phyloP scores from a whole-genome alignment of 2,113 vertebrate genomes.

The Crotophaga sulcirostris region DNA sequence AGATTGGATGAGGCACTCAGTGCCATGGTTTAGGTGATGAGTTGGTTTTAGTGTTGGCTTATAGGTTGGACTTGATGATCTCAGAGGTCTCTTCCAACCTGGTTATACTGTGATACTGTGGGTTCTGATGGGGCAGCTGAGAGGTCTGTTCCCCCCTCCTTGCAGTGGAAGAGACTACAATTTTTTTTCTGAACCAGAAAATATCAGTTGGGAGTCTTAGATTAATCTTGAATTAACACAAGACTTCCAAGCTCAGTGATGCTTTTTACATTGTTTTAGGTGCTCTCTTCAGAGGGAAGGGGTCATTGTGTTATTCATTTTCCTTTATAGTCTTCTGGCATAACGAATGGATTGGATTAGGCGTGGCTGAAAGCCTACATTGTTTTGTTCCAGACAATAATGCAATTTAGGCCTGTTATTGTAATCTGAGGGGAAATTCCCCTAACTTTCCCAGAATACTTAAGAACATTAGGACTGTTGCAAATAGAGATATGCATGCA shows the following conservation, averaged over 20 bases:
- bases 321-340: background rate
- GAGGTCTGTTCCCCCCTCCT: background rate
- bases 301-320: background rate
- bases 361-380: background rate
- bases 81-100: too few relatives aligned
- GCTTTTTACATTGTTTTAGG: background rate
- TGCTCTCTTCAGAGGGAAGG: background rate
- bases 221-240: background rate
- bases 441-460: background rate
- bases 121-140: background rate
- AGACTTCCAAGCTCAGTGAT: background rate
- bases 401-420: background rate
- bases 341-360: background rate
- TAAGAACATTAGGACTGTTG: background rate
- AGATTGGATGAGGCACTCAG: too few relatives aligned
- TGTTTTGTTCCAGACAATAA: background rate
- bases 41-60: too few relatives aligned
- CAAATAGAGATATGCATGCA: background rate
- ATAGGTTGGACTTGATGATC: too few relatives aligned
- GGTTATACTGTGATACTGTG: too few relatives aligned
- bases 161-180: background rate
- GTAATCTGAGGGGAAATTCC: background rate
- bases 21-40: too few relatives aligned
- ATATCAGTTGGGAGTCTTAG: background rate
- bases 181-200: background rate